Base-by-base conservation (phyloP, 1,140 invertebrate genomes). In the Samia ricini region DNA sequence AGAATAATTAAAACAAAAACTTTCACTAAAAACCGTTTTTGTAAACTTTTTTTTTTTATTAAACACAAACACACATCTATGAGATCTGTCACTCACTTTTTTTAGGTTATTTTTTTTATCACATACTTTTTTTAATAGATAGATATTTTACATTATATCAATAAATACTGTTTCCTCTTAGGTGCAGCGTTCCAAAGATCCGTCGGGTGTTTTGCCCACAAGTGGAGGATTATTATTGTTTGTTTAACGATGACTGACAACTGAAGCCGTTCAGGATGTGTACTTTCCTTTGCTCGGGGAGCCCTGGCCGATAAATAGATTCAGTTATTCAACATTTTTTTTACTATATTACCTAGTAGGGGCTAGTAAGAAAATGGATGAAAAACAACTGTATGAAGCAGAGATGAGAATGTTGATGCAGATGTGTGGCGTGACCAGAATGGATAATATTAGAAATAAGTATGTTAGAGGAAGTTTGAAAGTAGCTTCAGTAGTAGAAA, bases 81-180 rank as follows among this genome's bases (percentile, higher is more conserved):
- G 86, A 89, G 84, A 89, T 89, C 86, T 80, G 79, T 84, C 84
- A 84, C 82, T 89, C 84, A 89, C 85, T 88, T 84, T 88, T 85
- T 80, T 69, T n/a, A 63, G 69, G 67, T 73, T 73, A 72, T 69
- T 76, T 76, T 86, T 81, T 83, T 85, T 79, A 33, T 80, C 75
- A 79, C 73, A 77, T 72, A 77, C 80, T 83, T 81, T 83, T 80
- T 22, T 83, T 83, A 81, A 83, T 80, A 81, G 77, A 85, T 78
- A 87, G 81, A 78, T 80, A 79, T 81, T 79, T 81, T 62, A 56
- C 21, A 12, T 26, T 56, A 33, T 56, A 22, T 15, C 26, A 29
- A 20, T 33, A 56, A 51, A 57, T 57, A 57, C 75, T 66, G 57
- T 62, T 70, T 81, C 74, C 77, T 85, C 79, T 85, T 88, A 84